These are phyloP conservation scores for Lasioglossum pauxillum DNA, from an alignment of 2,888 invertebrate genomes.

Conservation along the genomic window DNA sequence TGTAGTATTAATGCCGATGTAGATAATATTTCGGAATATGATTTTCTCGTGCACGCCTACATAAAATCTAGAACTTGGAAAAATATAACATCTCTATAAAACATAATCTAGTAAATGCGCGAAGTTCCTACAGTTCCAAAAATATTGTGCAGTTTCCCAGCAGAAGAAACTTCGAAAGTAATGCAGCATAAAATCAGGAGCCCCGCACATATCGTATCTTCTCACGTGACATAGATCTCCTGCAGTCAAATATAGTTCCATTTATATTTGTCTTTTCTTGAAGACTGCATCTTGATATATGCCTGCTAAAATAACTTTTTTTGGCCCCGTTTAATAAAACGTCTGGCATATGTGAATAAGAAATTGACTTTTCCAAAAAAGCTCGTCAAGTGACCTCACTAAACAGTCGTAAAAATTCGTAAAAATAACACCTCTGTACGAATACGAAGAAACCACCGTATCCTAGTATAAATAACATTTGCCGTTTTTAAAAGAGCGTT, in stretches of 20 bases:
- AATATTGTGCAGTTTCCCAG: neutral
- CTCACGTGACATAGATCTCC: neutral
- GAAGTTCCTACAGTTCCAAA: neutral
- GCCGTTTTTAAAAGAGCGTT: neutral
- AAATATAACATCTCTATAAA: neutral
- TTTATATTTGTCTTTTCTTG: neutral
- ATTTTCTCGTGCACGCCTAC: neutral
- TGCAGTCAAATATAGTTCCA: neutral
- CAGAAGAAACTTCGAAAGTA: neutral
- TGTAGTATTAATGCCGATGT: neutral
- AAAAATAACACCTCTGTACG: neutral
- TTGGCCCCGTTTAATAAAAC: neutral
- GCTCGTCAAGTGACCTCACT: neutral
- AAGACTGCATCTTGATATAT: neutral
- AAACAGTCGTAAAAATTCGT: neutral
- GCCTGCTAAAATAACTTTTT: neutral
- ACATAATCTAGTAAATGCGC: neutral
- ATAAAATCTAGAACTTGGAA: neutral
- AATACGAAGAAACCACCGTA: neutral
- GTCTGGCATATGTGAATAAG: accelerated
- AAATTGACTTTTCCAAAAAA: neutral
- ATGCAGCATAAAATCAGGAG: neutral
- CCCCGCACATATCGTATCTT: neutral
- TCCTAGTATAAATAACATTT: neutral
- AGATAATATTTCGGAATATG: neutral